Base-by-base conservation (phyloP, 2,888 invertebrate species). In the Stomorhina lunata region DNA sequence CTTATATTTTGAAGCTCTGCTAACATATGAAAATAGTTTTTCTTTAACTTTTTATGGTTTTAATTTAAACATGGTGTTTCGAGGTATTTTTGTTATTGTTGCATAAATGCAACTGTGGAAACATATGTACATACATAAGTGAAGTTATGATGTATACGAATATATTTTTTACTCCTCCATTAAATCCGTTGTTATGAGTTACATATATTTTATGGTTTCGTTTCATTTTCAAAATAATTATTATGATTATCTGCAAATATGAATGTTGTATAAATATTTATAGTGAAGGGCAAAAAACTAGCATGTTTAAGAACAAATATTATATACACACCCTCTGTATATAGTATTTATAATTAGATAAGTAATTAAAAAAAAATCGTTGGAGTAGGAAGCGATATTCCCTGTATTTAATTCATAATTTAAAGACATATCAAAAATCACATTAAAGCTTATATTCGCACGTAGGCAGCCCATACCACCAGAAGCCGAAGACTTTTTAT, bases 241-340 rank as follows among this genome's bases (percentile, higher is more conserved):
- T 87, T 84, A 82, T 88, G 87, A 88, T 89, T 88, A 87, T 88
- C 85, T 86, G 81, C 81, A 55, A 37, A 50, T 71, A 34, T 48
- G 50, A 37, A 61, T 40, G 50, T 17, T 20, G 48, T 61, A 25
- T 34, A 40, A n/a, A 53, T 27, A 4, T 40, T 32, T 6, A 40
- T 10, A 73, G 20, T 6, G 5, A 6, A 1, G 50, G 2, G 20
- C 5, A 43, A 10, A 63, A 29, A 40, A 63, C n/a, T 53, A 63
- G 63, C 73, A 53, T 32, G 32, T 43, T 61, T 45, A 6, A 17
- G 15, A 29, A 57, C 68, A 32, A 59, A 61, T n/a, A 45, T 53
- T 10, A 37, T 9, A 10, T 37, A n/a, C n/a, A n/a, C n/a, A n/a
- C n/a, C n/a, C n/a, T n/a, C n/a, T n/a, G n/a, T n/a, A n/a, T n/a